Evolutionary conservation across 2,888 invertebrate genomes (phyloP).

Genomic region (Nymphalis polychloros): DNA sequence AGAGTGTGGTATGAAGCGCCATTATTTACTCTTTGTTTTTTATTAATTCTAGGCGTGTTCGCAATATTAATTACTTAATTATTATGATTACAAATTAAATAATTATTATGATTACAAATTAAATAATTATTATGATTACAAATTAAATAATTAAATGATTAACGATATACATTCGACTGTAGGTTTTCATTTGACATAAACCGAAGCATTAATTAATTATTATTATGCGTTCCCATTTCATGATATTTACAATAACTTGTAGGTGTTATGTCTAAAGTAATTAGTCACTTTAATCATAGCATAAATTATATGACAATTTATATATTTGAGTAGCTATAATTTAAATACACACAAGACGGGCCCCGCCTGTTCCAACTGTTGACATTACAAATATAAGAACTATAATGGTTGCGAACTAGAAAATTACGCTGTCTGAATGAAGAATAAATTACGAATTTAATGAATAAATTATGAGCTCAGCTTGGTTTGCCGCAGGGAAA

Average conservation of each 20-base stretch:
- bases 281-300: background rate
- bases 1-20: background rate
- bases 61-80: background rate
- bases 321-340: constrained; percentile 19
- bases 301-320: background rate
- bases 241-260: background rate
- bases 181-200: background rate
- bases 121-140: constrained; percentile 1
- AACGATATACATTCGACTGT: background rate
- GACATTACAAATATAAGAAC: constrained; percentile 9
- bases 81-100: background rate
- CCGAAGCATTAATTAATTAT: background rate
- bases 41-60: background rate
- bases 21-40: background rate
- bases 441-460: constrained; percentile 73
- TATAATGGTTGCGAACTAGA: constrained; percentile 59
- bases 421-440: constrained; percentile 59
- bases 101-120: no score
- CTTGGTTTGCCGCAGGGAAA: constrained; percentile 68
- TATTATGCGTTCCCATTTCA: constrained; percentile 8
- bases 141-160: background rate
- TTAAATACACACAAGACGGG: constrained; percentile 21
- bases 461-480: constrained; percentile 76
- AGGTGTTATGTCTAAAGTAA: constrained; percentile 3
- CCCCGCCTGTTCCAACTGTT: background rate